Evolutionary conservation across 2,113 vertebrate genomes (phyloP).

Genomic region (Antigone vipio): DNA sequence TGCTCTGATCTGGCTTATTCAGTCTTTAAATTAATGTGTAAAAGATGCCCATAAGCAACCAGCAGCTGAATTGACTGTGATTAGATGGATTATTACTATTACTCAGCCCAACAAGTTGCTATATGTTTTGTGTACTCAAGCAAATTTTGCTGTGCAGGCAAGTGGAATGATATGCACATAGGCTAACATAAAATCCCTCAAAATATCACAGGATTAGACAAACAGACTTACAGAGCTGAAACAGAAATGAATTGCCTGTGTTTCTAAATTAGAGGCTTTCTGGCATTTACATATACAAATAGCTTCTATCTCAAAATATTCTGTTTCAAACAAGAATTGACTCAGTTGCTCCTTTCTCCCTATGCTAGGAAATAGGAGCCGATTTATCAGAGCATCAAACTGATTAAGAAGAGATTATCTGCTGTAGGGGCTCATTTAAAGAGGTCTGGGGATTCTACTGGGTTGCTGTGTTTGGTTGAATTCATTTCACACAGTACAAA

Average conservation of each 20-base stretch:
- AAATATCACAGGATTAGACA: constrained; percentile 29
- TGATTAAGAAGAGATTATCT: constrained; percentile 37
- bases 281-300: background rate
- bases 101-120: constrained; percentile 67
- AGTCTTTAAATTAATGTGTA: constrained; percentile 69
- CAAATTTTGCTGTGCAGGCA: constrained; percentile 48
- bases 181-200: constrained; percentile 11
- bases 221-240: background rate
- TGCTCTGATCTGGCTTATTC: constrained; percentile 70
- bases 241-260: background rate
- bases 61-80: constrained; percentile 60
- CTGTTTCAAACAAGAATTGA: background rate
- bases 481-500: background rate
- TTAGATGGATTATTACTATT: constrained; percentile 69
- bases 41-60: constrained; percentile 64
- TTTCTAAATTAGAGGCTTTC: constrained; percentile 1
- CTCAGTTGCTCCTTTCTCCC: background rate
- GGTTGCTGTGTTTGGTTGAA: background rate
- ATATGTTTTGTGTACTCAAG: constrained; percentile 56
- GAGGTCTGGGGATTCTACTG: background rate
- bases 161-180: constrained; percentile 13
- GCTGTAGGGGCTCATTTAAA: constrained; percentile 16
- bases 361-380: background rate
- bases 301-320: background rate
- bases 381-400: constrained; percentile 35